Percentiles rank a stretch among this genome's conserved stretches.
phyloP scores from a whole-genome alignment of 2,797 vertebrate genomes.

The Poecile montanus region DNA sequence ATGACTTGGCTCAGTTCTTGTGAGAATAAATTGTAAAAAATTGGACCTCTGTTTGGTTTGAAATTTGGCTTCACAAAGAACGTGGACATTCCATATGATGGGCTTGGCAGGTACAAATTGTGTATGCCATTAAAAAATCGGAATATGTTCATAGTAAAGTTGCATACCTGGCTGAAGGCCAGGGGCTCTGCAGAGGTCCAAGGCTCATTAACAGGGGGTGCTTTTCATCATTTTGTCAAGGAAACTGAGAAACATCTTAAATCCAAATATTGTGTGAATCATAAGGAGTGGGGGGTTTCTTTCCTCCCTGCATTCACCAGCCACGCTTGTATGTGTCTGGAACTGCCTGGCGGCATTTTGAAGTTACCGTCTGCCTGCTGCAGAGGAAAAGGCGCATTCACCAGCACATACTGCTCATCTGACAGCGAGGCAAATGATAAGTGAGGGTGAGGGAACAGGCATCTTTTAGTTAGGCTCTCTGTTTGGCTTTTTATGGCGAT shows the following conservation, averaged over 20 bases:
- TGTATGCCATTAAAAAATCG: not conserved
- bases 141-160: not conserved
- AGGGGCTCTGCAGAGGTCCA: not conserved
- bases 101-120: not conserved
- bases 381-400: not conserved
- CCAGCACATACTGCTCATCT: not conserved
- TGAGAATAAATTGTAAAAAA: conserved; percentile 40
- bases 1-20: conserved; percentile 17
- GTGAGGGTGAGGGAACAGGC: not conserved
- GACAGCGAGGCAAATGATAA: not conserved
- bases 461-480: not conserved
- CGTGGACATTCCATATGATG: not conserved
- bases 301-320: not conserved
- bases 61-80: not conserved
- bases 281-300: not conserved
- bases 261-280: not conserved
- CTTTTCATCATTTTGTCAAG: not conserved
- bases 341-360: not conserved
- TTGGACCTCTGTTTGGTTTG: conserved; percentile 16
- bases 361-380: not conserved
- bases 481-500: not conserved
- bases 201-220: not conserved
- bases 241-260: not conserved
- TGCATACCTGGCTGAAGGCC: not conserved
- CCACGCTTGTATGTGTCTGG: not conserved